Evolutionary conservation across 2,113 vertebrate genomes (phyloP), one percentile per base, ranked within the genome.

Genomic region (Mirounga angustirostris): DNA sequence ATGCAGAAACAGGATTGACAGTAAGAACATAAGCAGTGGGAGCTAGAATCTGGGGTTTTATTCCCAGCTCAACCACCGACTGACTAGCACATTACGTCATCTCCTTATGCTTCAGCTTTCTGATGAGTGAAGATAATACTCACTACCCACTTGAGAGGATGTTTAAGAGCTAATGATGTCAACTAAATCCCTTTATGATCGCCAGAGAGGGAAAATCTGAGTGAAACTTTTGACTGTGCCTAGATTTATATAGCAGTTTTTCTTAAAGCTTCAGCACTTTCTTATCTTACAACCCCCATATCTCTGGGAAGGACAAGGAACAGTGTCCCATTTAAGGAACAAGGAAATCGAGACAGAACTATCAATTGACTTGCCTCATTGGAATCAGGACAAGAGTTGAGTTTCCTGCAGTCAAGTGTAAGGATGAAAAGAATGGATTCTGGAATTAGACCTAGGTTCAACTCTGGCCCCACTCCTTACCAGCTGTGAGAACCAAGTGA

Each of bases 121-220:
- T 97, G 73, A 79, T 93, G 74, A 94, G 67, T 97, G 82, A 52
- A 86, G 85, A 84, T 92, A 80, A 97, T 89, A 81, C 80, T 91
- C 28, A 83, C 13, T 46, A 54, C 59, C 46, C 91, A 74, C 96
- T 91, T 92, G 78, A 71, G 81, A 93, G 85, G 52, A n/a, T 71
- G 22, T 84, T 52, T 91, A 61, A 89, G 81, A 89, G 82, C 59
- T 85, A 81, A 88, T 91, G 58, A 73, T 94, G n/a, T 54, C 94
- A 89, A 65, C 67, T 52, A 69, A 93, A 54, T 95, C 87, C 80
- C 96, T 97, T 95, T 88, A 73, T 50, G 83, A 67, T 65, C 4
- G 0, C 58, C 33, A 33, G 16, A 24, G 22, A 46, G 71, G 61
- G 76, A 73, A 80, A 59, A 79, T 30, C 87, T 30, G 8, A 97